Base-by-base conservation (phyloP, 2,888 invertebrate species). In the Hyppa rectilinea region DNA sequence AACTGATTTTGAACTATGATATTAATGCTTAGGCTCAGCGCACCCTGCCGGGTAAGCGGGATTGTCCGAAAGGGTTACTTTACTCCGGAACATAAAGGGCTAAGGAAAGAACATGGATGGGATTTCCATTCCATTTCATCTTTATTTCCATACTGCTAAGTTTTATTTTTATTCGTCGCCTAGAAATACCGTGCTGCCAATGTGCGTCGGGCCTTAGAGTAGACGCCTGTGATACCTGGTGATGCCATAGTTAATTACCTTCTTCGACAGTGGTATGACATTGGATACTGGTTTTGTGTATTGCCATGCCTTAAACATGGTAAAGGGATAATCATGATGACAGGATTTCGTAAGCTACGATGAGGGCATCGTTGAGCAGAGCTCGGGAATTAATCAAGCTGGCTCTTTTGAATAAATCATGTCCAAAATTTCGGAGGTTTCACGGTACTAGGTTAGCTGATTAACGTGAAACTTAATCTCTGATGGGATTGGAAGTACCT, bases 1-100 rank as follows among this genome's bases (percentile, higher is more conserved):
- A 53, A 63, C 31, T 47, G 47, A 82, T 71, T 68, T 60, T 56
- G 50, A 43, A 29, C 4, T 47, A 63, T 62, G 43, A 75, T 63
- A 47, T n/a, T 62, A 56, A 64, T 55, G 45, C 58, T 61, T 49
- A n/a, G n/a, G n/a, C n/a, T n/a, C n/a, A n/a, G n/a, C n/a, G n/a
- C n/a, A n/a, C n/a, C n/a, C n/a, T n/a, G n/a, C n/a, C n/a, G n/a
- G n/a, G n/a, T n/a, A n/a, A n/a, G n/a, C n/a, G n/a, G n/a, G n/a
- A n/a, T n/a, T n/a, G n/a, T n/a, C n/a, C n/a, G n/a, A n/a, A n/a
- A n/a, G n/a, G n/a, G n/a, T n/a, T n/a, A n/a, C n/a, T n/a, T n/a
- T n/a, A n/a, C n/a, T n/a, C n/a, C n/a, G n/a, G n/a, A n/a, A n/a
- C n/a, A n/a, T n/a, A n/a, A n/a, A n/a, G n/a, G n/a, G n/a, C n/a